Evolutionary conservation across 1,140 invertebrate species (phyloP), one percentile per base, ranked within the genome.

Genomic region (Sitodiplosis mosellana): DNA sequence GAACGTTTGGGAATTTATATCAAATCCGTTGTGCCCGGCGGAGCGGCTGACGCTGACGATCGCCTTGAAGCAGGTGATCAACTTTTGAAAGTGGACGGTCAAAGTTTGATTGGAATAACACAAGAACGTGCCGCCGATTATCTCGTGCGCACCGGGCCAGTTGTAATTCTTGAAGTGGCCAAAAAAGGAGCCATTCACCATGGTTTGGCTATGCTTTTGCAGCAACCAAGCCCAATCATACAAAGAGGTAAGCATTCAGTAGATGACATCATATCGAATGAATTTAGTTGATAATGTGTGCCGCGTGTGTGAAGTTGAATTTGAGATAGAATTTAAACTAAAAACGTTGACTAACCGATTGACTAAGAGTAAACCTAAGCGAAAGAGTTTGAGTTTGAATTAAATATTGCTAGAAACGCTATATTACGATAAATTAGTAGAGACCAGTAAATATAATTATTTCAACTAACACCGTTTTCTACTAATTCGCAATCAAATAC

Each of bases 101-200:
- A 95, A 63, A 94, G 89, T 59, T 73, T 99, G 40, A 81, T 95
- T 22, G 93, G 92, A 43, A 92, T 99, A 48, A 90, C 90, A 4
- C 95, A 99, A 69, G 94, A 98, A 73, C 77, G 77, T 67, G 95
- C 95, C 50, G 95, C 95, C 7, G 88, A 97, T 65, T 87, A 93
- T 63, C 77, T 99, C 58, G 91, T 92, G 33, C 72, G 86, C 47
- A 97, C 93, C 15, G 93, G 92, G 12, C 84, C 85, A 7, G 78
- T 89, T 1, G 93, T 98, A 5, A 88, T 83, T 2, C 67, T 99
- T 38, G 91, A 96, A 69, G 92, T 99, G 36, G 92, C 91, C 5
- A 97, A 98, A 68, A 89, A 95, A 64, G 94, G 61, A 18, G 95
- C 94, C 19, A 85, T 96, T 56, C 89, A 90, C 63, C 93, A 99